Evolutionary conservation across 1,140 invertebrate species (phyloP).

Genomic region (Homarus americanus): DNA sequence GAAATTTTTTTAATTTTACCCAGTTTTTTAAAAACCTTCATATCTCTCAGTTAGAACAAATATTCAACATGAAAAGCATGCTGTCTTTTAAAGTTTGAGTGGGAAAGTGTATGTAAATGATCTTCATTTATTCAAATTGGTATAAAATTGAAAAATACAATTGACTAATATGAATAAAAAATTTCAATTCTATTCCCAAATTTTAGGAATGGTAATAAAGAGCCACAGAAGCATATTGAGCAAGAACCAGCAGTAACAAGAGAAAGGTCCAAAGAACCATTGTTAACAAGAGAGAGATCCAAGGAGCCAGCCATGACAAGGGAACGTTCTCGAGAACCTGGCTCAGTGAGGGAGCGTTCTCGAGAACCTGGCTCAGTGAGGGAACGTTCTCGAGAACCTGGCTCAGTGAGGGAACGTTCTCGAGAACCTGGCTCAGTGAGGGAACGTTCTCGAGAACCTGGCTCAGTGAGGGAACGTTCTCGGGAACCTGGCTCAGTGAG

Average conservation of each 20-base stretch:
- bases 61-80: too few species aligned
- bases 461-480: background rate
- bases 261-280: conserved; percentile 49
- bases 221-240: conserved; percentile 19
- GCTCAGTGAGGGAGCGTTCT: conserved; percentile 24
- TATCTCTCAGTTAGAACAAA: too few species aligned
- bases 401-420: background rate
- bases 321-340: conserved; percentile 37
- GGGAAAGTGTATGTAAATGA: too few species aligned
- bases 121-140: too few species aligned
- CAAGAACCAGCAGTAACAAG: conserved; percentile 34
- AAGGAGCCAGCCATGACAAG: conserved; percentile 17
- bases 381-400: conserved; percentile 40
- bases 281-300: background rate
- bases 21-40: too few species aligned
- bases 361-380: background rate
- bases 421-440: conserved; percentile 19
- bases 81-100: too few species aligned
- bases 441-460: conserved; percentile 8
- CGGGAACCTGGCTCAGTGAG: conserved; percentile 21
- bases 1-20: too few species aligned
- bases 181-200: too few species aligned
- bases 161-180: too few species aligned
- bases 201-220: conserved; percentile 49
- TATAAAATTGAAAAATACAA: too few species aligned